Percentiles rank a stretch among this genome's conserved stretches.
phyloP scores from a whole-genome alignment of 2,888 invertebrate species.

The Ophion ellenae region DNA sequence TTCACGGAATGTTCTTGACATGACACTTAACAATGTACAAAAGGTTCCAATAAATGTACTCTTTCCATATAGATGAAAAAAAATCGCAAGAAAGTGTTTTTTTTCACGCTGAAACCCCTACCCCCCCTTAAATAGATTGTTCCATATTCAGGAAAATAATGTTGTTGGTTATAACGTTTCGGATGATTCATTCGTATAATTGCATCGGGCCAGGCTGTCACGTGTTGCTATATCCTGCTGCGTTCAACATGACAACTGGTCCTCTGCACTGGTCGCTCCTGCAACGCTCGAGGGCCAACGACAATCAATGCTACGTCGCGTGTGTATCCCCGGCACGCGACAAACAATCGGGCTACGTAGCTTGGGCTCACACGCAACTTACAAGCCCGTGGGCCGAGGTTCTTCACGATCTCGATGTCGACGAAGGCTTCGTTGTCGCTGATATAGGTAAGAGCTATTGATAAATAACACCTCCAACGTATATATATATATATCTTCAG shows the following conservation, averaged over 20 bases:
- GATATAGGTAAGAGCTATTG: conserved; percentile 88
- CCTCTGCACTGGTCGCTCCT: conserved; percentile 96
- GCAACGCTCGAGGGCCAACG: conserved; percentile 91
- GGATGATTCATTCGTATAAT: not conserved
- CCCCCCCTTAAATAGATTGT: not conserved
- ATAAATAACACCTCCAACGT: not conserved
- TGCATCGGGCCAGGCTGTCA: conserved; percentile 88
- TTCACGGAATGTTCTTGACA: no score
- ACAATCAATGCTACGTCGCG: conserved; percentile 95
- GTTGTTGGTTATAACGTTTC: not conserved
- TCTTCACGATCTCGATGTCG: conserved; percentile 88
- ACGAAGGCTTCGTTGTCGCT: conserved; percentile 89
- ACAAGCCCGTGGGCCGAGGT: conserved; percentile 94
- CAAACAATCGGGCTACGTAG: conserved; percentile 89
- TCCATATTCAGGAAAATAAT: not conserved
- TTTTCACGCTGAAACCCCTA: no score
- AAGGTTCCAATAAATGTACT: no score
- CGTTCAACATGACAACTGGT: conserved; percentile 98
- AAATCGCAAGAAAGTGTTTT: no score
- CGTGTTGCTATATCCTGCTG: conserved; percentile 95
- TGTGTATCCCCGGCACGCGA: conserved; percentile 94
- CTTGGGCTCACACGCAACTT: conserved; percentile 94
- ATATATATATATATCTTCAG: not conserved
- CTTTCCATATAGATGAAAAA: no score
- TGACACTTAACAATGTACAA: no score